Conservation (phyloP, 2,888 invertebrate species). For the Pheosia gnoma region DNA sequence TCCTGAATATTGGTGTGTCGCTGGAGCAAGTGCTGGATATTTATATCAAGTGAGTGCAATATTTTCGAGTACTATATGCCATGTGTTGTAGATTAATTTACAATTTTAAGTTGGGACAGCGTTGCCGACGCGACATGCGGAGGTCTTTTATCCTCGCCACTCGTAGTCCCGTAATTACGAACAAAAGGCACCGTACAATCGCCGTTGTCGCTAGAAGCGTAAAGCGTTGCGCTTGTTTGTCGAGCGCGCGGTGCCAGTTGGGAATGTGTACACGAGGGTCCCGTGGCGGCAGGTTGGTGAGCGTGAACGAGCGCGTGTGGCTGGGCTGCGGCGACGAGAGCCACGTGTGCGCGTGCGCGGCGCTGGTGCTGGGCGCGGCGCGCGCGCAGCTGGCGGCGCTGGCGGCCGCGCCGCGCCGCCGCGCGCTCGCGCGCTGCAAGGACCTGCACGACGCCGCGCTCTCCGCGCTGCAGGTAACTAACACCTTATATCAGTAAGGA, state of each 20-base stretch:
- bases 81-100: neutral
- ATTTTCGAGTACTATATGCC: neutral
- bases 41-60: constrained; percentile 88
- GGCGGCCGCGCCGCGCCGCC: constrained; percentile 68
- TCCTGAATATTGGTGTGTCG: constrained; percentile 90
- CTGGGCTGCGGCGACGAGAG: constrained; percentile 92
- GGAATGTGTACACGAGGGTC: neutral
- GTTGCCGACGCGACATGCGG: no score
- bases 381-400: constrained; percentile 84
- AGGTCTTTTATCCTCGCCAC: no score
- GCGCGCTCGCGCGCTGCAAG: constrained; percentile 73
- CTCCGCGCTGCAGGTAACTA: constrained; percentile 48
- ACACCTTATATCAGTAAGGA: no score
- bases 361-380: constrained; percentile 88
- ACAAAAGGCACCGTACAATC: no score
- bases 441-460: constrained; percentile 75
- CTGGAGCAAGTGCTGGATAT: constrained; percentile 91
- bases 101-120: no score
- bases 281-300: constrained; percentile 84
- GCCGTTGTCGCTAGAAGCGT: no score
- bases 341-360: constrained; percentile 91
- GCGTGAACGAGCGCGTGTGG: constrained; percentile 94
- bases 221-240: no score
- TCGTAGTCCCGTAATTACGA: no score
- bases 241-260: no score